Percentiles rank a stretch among this genome's conserved stretches.
phyloP scores from a whole-genome alignment of 2,888 invertebrate genomes.

The Trachelus troglodyta region DNA sequence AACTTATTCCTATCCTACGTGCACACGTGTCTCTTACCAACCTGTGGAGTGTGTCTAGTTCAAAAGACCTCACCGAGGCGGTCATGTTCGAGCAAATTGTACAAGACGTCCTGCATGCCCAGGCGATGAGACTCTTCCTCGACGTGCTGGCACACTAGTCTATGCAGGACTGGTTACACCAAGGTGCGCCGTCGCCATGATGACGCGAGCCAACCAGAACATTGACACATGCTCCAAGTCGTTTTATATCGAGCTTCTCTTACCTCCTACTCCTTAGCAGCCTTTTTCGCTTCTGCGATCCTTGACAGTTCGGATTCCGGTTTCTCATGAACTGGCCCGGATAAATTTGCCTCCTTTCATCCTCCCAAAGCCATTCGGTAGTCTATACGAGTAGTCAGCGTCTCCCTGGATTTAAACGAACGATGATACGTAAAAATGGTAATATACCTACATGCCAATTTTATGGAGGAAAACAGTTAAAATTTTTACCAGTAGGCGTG shows the following conservation, averaged over 20 bases:
- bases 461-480: background rate
- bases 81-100: conserved; percentile 61
- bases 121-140: conserved; percentile 43
- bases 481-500: background rate
- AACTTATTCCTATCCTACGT: background rate
- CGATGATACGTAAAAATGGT: background rate
- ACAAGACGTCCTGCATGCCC: conserved; percentile 55
- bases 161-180: background rate
- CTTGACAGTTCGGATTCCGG: background rate
- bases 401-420: background rate
- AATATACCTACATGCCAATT: background rate
- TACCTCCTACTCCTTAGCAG: background rate
- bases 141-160: conserved; percentile 3
- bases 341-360: background rate
- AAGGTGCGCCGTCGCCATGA: conserved; percentile 3
- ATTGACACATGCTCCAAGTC: background rate
- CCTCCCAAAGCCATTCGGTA: background rate
- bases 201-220: conserved; percentile 6
- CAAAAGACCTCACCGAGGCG: conserved; percentile 41
- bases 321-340: background rate
- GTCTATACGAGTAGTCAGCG: background rate
- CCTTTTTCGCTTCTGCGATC: background rate
- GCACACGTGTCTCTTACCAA: background rate
- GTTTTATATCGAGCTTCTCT: background rate
- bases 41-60: background rate